Conservation (phyloP, 2,113 vertebrate species). For the Danionella cerebrum region DNA sequence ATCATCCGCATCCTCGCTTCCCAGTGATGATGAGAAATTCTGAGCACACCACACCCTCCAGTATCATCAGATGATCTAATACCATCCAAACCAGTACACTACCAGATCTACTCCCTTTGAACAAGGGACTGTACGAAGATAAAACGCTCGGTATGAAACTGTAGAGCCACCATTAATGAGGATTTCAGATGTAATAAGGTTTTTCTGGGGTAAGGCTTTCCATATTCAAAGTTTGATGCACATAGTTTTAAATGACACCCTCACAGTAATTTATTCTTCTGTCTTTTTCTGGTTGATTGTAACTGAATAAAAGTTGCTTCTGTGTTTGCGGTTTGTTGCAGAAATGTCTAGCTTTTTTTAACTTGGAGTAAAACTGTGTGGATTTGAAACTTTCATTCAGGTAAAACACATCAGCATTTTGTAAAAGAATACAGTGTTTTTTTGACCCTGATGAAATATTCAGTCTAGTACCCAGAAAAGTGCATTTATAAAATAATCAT, state of each 20-base stretch:
- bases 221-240: neutral
- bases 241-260: neutral
- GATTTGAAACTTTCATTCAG: no score
- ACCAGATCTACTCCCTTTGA: neutral
- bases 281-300: neutral
- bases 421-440: no score
- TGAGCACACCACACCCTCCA: slow-evolving; percentile 33
- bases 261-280: neutral
- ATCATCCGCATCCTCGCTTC: slow-evolving; percentile 38
- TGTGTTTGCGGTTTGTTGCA: neutral
- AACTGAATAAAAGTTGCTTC: neutral
- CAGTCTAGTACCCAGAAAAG: no score
- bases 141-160: neutral
- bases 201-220: neutral
- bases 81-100: no score
- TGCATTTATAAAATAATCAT: no score
- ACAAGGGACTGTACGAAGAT: neutral
- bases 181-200: neutral
- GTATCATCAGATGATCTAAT: neutral
- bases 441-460: no score
- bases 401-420: no score
- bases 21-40: slow-evolving; percentile 48
- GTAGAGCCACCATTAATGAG: neutral
- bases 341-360: no score
- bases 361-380: no score